Evolutionary conservation across 1,140 invertebrate genomes (phyloP), one percentile per base, ranked within the genome.

Genomic region (Episyrphus balteatus): DNA sequence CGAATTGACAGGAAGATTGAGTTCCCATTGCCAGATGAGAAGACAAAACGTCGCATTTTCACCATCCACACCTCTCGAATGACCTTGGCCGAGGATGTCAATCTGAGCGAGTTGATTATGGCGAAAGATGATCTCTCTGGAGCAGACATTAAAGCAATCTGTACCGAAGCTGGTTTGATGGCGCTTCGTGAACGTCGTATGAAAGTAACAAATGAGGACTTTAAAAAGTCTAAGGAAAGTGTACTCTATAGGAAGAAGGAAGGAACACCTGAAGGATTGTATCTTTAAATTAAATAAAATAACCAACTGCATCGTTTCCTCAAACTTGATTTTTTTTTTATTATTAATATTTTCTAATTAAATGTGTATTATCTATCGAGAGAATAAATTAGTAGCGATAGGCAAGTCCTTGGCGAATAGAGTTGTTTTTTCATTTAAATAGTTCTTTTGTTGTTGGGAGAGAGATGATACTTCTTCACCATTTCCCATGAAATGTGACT

Each of bases 201-300:
- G 96, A 98, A 98, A 73, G 97, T 99, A 12, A 99, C 92, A 26
- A 98, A 94, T 75, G 96, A 99, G 71, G 96, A 99, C 71, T 99
- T 99, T 68, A 91, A 91, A 64, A 99, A 99, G 69, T 96, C 96
- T 1, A 99, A 99, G 71, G 96, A 99, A 70, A 99, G 94, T 75
- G 96, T 99, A 42, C 74, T 99, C 13, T 99, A 99, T 70, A 79
- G 95, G 18, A 99, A 99, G 76, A 98, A 99, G 69, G 96, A 99
- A 78, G 94, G 95, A 51, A 97, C 94, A 41, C 96, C 96, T 8
- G 96, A 99, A 75, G 94, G 95, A 59, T 79, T 99, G 21, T 99
- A 99, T 78, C 79, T 99, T 65, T 99, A 92, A 83, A 26, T 26
- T 26, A 26, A 26, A 5, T 26, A n/a, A 26, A 26, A 26, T 8